Base-by-base conservation (phyloP, 2,888 invertebrate genomes). In the Hydrotaea cyrtoneurina region DNA sequence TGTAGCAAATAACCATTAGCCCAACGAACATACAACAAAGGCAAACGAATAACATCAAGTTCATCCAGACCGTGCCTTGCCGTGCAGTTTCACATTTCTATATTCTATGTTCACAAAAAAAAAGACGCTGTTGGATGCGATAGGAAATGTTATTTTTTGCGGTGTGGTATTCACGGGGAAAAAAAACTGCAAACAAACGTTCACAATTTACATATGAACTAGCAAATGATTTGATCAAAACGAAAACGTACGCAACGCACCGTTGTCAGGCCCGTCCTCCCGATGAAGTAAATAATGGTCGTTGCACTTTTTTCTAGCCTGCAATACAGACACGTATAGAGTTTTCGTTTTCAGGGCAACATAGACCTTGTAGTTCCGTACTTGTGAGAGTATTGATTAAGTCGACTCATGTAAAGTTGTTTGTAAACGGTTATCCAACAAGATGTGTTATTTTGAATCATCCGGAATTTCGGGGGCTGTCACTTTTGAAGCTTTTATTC, bases 1-100 rank as follows among this genome's bases (percentile, higher is more conserved):
- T 85, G 82, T 80, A 85, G 85, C 85, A 85, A 85, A 82, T 82
- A 82, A 80, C 79, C 75, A 81, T 84, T 85, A 69, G 79, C 53
- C 69, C 15, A 50, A 57, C 31, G 36, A 21, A 46, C 69, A 11
- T 15, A 36, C 15, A 66, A 43, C 57, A 31, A 43, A 72, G 53
- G 64, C 39, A 55, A 59, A 4, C 69, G 21, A 46, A 23, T 46
- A 23, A 39, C 31, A 31, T 7, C 2, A 31, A 31, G 7, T 31
- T 31, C 31, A 31, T n/a, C 66, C 39, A 64, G 26, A 2, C 72
- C 17, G 36, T 50, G 23, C 3, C 19, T 59, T 55, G 59, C 66
- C 74, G 76, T 19, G 69, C 64, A 74, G 74, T 57, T 36, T 57
- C 21, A 62, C 7, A 31, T 2, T 2, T 4, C 3, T 31, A 31